These are phyloP conservation scores for Crypturellus undulatus DNA, from an alignment of 2,113 vertebrate genomes.

Conservation along the genomic window DNA sequence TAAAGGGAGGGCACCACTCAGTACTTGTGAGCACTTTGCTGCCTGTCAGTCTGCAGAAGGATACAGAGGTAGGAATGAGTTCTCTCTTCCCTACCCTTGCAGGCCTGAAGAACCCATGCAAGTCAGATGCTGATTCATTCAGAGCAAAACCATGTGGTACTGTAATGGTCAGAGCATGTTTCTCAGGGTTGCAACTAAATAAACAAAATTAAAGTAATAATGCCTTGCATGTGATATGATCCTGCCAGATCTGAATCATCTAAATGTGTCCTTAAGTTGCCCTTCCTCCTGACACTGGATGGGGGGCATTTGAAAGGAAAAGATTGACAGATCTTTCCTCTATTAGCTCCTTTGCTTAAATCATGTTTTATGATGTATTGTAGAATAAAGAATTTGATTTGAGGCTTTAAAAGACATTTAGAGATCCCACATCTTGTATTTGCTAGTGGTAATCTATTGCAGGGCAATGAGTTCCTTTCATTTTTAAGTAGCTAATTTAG, in stretches of 20 bases:
- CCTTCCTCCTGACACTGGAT: neutral
- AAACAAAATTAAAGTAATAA: neutral
- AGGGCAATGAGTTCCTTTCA: neutral
- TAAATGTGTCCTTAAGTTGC: neutral
- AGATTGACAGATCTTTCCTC: neutral
- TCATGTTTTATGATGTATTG: neutral
- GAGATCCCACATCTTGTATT: neutral
- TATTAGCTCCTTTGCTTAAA: neutral
- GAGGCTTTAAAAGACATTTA: neutral
- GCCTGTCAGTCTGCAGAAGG: slow-evolving; percentile 11
- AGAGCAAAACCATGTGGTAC: neutral
- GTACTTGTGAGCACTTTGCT: neutral
- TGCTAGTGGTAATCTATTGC: neutral
- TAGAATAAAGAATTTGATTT: neutral
- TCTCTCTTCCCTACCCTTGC: neutral
- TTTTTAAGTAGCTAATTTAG: neutral
- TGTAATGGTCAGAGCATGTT: neutral
- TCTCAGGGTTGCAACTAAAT: slow-evolving; percentile 24
- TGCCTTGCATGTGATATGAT: neutral
- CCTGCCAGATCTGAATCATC: neutral
- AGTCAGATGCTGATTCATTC: neutral
- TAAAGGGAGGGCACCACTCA: slow-evolving; percentile 28
- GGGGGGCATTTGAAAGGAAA: neutral
- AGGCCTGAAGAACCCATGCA: neutral
- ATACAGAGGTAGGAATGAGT: neutral